Base-by-base conservation (phyloP, 2,113 vertebrate species). In the Apaloderma vittatum region DNA sequence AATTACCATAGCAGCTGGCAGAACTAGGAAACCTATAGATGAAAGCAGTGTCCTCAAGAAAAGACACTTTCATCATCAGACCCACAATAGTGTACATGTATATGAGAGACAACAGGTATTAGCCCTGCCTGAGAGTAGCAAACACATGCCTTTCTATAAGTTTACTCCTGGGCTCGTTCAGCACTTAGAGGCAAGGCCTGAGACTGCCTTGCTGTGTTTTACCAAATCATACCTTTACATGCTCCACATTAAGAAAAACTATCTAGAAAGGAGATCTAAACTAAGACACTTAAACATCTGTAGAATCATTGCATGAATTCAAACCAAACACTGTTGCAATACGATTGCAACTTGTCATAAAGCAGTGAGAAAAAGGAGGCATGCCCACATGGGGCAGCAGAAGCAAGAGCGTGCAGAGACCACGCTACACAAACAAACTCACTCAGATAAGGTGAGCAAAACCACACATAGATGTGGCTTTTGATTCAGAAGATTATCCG, bases 351-450 rank as follows among this genome's bases (percentile, higher is more conserved):
- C 22, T 26, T 14, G 7, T 14, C 29, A 20, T 11, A 45, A 26
- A n/a, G 2, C 7, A 26, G 15, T 0, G 14, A 19, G 16, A 19
- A 49, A 43, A 21, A 27, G 23, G 11, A 58, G 12, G 12, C 14
- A 65, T 45, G 30, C 2, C 9, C 48, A 11, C 37, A 1, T 0
- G 14, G 23, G 17, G 36, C 46, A 54, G 65, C 66, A 72, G 36
- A 21, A 37, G 29, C 11, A 18, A 40, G 3, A 45, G 14, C 0
- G 11, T 5, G 11, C 6, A 7, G 2, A 1, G 36, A 32, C 34
- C 48, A 3, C 1, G 1, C 14, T 12, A 27, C 15, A 17, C 11
- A n/a, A 0, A 0, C 2, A 24, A 5, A 11, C 21, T 30, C 21
- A 20, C 46, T 77, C 46, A 23, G 26, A 12, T 21, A 30, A 72